A percentile compares a stretch with the other conserved stretches of the same genome.
These are phyloP conservation scores for Oscheius myriophilus DNA, from an alignment of 2,888 invertebrate genomes.

Conservation along the genomic window DNA sequence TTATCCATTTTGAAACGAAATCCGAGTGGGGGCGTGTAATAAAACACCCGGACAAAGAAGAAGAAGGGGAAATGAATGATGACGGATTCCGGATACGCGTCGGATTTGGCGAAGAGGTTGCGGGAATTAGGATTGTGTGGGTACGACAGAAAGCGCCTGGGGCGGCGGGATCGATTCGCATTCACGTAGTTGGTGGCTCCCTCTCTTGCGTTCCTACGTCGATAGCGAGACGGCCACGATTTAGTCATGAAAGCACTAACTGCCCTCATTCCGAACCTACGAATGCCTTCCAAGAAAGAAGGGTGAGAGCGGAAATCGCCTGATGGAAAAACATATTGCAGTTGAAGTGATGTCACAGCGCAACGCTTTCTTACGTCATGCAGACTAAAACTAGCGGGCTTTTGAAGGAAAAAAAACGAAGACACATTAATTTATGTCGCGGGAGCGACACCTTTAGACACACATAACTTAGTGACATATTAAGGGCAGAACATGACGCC, in stretches of 20 bases:
- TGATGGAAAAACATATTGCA: no score
- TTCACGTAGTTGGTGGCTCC: constrained; percentile 27
- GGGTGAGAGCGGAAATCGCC: no score
- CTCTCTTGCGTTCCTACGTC: constrained; percentile 27
- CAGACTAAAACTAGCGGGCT: no score
- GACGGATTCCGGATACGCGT: constrained; percentile 12
- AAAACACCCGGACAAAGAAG: neutral
- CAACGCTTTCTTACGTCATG: no score
- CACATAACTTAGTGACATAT: no score
- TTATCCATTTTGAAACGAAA: neutral
- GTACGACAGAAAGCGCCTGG: constrained; percentile 30
- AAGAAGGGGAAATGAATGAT: neutral
- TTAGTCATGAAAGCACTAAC: constrained; percentile 16
- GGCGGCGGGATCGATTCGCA: constrained; percentile 28
- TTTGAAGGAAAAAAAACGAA: no score
- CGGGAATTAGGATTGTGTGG: constrained; percentile 30
- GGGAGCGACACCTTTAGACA: no score
- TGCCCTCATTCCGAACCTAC: constrained; percentile 10
- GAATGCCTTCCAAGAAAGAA: no score
- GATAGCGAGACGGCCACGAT: constrained; percentile 25
- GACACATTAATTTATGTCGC: no score
- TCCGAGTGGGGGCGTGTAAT: neutral
- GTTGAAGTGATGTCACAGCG: no score
- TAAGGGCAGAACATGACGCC: no score
- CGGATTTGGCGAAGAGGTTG: constrained; percentile 12